These are phyloP conservation scores for Aquatica leii DNA, from an alignment of 2,888 invertebrate genomes.

Conservation along the genomic window DNA sequence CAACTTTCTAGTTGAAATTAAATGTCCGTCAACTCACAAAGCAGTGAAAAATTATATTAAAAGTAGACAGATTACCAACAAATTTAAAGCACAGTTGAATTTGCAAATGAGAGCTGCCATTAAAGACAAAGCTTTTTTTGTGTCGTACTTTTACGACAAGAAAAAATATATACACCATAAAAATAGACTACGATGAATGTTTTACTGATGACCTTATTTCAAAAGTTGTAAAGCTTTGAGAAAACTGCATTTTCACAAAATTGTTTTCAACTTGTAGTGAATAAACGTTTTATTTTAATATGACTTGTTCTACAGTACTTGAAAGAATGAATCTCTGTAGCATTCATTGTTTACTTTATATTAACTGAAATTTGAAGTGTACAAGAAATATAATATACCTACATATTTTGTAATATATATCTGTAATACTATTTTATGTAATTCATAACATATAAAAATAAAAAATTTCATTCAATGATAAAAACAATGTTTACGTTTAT, in stretches of 20 bases:
- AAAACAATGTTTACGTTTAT: background rate
- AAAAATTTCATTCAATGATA: background rate
- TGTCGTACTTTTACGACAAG: background rate
- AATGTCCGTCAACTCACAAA: slow-evolving; percentile 22
- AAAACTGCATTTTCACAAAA: background rate
- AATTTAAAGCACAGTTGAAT: background rate
- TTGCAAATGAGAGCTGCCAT: background rate
- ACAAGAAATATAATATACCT: background rate
- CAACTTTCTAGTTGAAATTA: slow-evolving; percentile 20
- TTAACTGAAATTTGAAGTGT: background rate
- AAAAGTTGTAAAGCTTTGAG: background rate
- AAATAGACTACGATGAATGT: background rate
- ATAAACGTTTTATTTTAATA: background rate
- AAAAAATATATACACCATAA: background rate
- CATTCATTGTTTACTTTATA: background rate
- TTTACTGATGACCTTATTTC: background rate
- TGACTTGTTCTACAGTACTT: background rate
- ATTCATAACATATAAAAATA: background rate
- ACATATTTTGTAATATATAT: background rate
- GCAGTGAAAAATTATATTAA: slow-evolving; percentile 16
- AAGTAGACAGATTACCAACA: background rate
- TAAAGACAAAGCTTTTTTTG: background rate
- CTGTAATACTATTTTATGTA: background rate
- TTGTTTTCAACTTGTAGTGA: background rate
- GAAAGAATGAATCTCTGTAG: background rate